Percentiles rank a stretch among this genome's conserved stretches.
These are phyloP conservation scores for Rhombomys opimus DNA, from an alignment of 2,113 vertebrate genomes.

Conservation along the genomic window DNA sequence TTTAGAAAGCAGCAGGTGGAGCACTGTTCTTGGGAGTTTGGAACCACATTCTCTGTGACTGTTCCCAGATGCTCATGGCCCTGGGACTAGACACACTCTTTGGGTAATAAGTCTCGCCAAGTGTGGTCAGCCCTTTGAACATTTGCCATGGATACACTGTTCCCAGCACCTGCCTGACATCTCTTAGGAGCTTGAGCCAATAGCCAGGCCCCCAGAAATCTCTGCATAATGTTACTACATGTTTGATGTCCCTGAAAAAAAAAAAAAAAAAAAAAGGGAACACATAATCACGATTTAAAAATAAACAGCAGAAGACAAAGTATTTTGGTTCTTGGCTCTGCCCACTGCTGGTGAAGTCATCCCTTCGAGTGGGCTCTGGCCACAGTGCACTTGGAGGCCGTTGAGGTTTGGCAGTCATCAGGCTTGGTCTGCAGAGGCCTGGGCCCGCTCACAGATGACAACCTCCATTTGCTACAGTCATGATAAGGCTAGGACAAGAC, in stretches of 20 bases:
- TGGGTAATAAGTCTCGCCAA: constrained; percentile 62
- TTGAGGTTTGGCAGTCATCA: constrained; percentile 83
- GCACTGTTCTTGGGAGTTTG: not conserved
- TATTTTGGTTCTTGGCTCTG: constrained; percentile 89
- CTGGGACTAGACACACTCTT: constrained; percentile 53
- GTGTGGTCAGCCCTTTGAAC: constrained; percentile 67
- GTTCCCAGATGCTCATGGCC: constrained; percentile 55
- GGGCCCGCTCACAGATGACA: constrained; percentile 44
- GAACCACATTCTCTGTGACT: not conserved
- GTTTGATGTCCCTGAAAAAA: constrained; percentile 86
- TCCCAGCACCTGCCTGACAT: constrained; percentile 70
- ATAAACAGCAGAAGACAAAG: constrained; percentile 89
- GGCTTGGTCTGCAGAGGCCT: constrained; percentile 50
- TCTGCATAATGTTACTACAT: constrained; percentile 80
- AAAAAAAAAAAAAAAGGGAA: constrained; percentile 84
- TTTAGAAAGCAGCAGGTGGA: not conserved
- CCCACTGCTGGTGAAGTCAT: constrained; percentile 87
- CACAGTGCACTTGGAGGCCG: constrained; percentile 84
- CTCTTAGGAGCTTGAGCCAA: constrained; percentile 61
- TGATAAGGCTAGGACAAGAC: not conserved
- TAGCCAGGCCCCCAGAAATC: constrained; percentile 76
- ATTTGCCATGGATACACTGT: constrained; percentile 59
- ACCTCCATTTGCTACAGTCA: not conserved
- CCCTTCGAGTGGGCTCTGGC: constrained; percentile 82
- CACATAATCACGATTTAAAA: constrained; percentile 89